Conservation (phyloP, 1,140 invertebrate genomes). For the Ostrea denselamellosa region DNA sequence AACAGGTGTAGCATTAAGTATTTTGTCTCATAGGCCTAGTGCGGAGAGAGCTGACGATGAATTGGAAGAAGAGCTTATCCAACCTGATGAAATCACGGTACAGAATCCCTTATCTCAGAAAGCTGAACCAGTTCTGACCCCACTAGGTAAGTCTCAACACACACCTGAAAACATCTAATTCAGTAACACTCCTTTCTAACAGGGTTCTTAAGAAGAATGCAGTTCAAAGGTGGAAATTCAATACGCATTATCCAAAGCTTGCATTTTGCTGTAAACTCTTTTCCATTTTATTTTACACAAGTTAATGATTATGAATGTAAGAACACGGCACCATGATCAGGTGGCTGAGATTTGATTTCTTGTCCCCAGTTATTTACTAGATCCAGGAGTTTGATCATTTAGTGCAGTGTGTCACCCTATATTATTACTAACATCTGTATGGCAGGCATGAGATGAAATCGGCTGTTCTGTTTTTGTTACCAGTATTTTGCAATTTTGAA, state of each 20-base stretch:
- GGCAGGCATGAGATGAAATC: constrained; percentile 34
- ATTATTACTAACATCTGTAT: constrained; percentile 25
- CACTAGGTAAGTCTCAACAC: constrained; percentile 83
- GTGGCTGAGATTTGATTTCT: not conserved
- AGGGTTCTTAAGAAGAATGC: not conserved
- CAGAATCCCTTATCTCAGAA: constrained; percentile 85
- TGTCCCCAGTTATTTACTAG: not conserved
- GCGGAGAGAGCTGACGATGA: constrained; percentile 38
- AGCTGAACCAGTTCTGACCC: constrained; percentile 89
- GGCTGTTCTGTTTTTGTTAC: constrained; percentile 40
- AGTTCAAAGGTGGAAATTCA: not conserved
- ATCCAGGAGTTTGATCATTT: not conserved
- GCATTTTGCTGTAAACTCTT: constrained; percentile 5
- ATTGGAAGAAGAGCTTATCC: constrained; percentile 84
- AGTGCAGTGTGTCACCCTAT: constrained; percentile 26
- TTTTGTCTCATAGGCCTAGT: constrained; percentile 45
- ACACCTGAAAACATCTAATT: not conserved
- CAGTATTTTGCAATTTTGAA: constrained; percentile 48
- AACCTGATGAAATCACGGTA: constrained; percentile 89
- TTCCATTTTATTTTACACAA: not conserved
- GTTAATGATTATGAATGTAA: not conserved
- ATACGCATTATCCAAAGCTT: not conserved
- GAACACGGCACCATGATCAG: not conserved
- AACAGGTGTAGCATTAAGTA: not conserved
- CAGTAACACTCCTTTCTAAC: not conserved